These are phyloP conservation scores for Scomber japonicus DNA, from an alignment of 2,113 vertebrate species.

Conservation along the genomic window DNA sequence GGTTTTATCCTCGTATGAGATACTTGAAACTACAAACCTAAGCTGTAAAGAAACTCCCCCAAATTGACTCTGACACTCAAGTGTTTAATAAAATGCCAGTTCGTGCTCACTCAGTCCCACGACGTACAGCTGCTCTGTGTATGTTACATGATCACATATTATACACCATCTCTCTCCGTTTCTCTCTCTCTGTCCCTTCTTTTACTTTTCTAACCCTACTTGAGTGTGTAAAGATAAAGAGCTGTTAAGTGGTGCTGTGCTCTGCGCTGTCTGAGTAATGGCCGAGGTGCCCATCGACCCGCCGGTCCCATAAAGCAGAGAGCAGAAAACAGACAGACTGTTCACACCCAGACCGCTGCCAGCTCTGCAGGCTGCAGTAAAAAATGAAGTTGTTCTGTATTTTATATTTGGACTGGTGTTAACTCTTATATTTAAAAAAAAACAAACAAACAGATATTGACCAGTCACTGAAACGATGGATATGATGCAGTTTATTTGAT, in stretches of 20 bases:
- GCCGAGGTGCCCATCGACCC: conserved; percentile 57
- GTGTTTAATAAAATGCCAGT: not conserved
- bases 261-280: conserved; percentile 54
- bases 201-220: conserved; percentile 65
- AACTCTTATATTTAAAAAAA: not conserved
- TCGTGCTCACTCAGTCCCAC: not conserved
- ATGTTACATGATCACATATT: not conserved
- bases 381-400: not conserved
- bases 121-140: not conserved
- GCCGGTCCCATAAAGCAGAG: conserved; percentile 50
- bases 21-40: not conserved
- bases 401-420: conserved; percentile 1
- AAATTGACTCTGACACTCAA: not conserved
- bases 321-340: conserved; percentile 26
- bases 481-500: not conserved
- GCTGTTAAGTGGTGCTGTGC: conserved; percentile 54
- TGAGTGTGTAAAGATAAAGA: conserved; percentile 63
- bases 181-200: conserved; percentile 14
- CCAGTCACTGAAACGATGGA: not conserved
- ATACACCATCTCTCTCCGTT: not conserved
- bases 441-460: conserved; percentile 8
- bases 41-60: not conserved
- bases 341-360: conserved; percentile 45
- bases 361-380: conserved; percentile 9
- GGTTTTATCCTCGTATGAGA: no score